Evolutionary conservation across 64 coral and sea anemone species (phyloP).

Genomic region (Pachyseris speciosa): DNA sequence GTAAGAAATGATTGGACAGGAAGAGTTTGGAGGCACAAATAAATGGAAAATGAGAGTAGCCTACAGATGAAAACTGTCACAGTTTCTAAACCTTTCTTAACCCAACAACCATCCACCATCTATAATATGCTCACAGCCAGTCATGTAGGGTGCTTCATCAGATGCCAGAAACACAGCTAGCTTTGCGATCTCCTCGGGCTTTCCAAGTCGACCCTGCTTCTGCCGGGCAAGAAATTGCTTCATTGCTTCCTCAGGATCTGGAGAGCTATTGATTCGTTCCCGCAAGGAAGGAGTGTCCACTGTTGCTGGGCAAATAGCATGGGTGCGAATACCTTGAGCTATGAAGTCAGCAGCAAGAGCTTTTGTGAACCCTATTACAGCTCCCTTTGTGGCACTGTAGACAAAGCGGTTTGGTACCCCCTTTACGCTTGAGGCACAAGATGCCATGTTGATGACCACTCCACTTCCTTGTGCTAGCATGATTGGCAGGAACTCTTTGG

Average conservation of each 20-base stretch:
- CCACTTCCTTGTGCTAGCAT: slow-evolving; percentile 74
- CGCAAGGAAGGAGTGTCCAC: slow-evolving; percentile 74
- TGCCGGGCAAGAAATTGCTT: slow-evolving; percentile 47
- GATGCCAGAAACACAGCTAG: slow-evolving; percentile 77
- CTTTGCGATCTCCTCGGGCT: slow-evolving; percentile 81
- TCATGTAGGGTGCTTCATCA: slow-evolving; percentile 79
- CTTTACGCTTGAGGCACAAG: slow-evolving; percentile 70
- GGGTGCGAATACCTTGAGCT: slow-evolving; percentile 69
- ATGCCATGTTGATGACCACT: slow-evolving; percentile 87
- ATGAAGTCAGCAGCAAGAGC: slow-evolving; percentile 80
- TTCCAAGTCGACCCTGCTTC: slow-evolving; percentile 80
- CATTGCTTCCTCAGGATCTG: slow-evolving; percentile 65
- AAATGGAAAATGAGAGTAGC: not conserved
- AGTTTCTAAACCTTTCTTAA: not conserved
- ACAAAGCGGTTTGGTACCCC: slow-evolving; percentile 65
- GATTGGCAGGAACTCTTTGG: slow-evolving; percentile 73
- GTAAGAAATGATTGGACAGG: not conserved
- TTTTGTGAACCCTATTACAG: slow-evolving; percentile 84
- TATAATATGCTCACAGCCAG: slow-evolving; percentile 79
- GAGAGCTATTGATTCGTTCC: slow-evolving; percentile 37
- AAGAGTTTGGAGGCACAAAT: not conserved
- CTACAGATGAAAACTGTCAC: too few species aligned
- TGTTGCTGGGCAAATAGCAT: slow-evolving; percentile 79
- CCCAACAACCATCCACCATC: slow-evolving; percentile 79
- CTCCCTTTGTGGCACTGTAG: slow-evolving; percentile 79